Conservation (phyloP, 2,113 vertebrate species). For the Pseudorectes ferrugineus region DNA sequence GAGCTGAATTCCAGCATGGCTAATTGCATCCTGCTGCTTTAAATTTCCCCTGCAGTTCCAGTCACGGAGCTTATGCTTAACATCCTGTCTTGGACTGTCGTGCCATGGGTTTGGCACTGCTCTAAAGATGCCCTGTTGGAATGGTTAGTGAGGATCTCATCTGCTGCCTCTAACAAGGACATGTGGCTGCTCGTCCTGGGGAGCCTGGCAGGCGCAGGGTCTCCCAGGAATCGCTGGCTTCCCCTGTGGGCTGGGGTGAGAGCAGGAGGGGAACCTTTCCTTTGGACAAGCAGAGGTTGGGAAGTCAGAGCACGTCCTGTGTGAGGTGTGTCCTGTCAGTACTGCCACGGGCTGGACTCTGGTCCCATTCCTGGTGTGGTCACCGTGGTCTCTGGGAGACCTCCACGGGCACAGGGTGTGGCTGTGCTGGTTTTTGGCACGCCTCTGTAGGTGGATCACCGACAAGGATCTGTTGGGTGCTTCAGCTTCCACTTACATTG, state of each 20-base stretch:
- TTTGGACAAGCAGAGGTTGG: neutral
- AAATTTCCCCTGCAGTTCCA: neutral
- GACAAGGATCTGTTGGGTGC: neutral
- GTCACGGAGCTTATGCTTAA: neutral
- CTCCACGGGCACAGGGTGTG: neutral
- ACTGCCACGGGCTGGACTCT: neutral
- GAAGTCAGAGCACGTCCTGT: neutral
- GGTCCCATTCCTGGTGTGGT: neutral
- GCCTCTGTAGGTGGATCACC: neutral
- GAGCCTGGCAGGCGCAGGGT: neutral
- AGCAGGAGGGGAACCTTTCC: neutral
- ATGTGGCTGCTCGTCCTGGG: neutral
- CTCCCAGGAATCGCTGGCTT: neutral
- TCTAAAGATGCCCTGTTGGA: neutral
- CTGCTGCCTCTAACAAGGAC: neutral
- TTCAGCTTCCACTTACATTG: neutral
- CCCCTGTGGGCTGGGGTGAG: neutral
- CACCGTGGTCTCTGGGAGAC: neutral
- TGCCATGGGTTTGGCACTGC: neutral
- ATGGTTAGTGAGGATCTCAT: neutral
- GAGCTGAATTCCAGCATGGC: neutral
- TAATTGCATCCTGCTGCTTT: slow-evolving; percentile 39
- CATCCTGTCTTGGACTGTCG: slow-evolving; percentile 8
- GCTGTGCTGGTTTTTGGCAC: neutral
- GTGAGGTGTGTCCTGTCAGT: neutral